Conservation (phyloP, 2,888 invertebrate genomes). For the Chrysotoxum bicinctum region DNA sequence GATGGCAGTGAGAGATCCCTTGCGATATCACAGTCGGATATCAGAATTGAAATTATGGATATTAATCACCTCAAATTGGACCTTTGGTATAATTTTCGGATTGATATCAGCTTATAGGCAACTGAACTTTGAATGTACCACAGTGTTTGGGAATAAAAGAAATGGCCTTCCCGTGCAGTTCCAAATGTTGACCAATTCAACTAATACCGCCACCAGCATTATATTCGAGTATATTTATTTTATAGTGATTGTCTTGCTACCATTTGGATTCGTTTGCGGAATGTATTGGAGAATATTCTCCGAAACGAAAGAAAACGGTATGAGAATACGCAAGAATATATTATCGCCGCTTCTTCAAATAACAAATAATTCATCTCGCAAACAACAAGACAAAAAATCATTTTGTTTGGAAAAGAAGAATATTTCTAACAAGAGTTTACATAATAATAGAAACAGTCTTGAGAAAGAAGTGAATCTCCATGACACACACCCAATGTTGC, state of each 20-base stretch:
- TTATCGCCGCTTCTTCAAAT: slow-evolving; percentile 81
- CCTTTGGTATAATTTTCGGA: slow-evolving; percentile 80
- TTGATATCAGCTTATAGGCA: slow-evolving; percentile 80
- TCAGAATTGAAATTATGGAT: slow-evolving; percentile 81
- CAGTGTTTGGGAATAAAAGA: slow-evolving; percentile 76
- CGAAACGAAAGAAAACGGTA: slow-evolving; percentile 81
- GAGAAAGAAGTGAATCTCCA: slow-evolving; percentile 1
- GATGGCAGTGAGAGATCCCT: slow-evolving; percentile 84
- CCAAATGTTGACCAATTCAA: slow-evolving; percentile 56
- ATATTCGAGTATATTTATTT: slow-evolving; percentile 80
- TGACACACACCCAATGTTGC: neutral
- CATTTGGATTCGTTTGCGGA: slow-evolving; percentile 81
- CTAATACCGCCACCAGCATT: slow-evolving; percentile 77
- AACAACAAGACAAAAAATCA: slow-evolving; percentile 64
- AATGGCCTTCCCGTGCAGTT: slow-evolving; percentile 49
- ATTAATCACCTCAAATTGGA: slow-evolving; percentile 81
- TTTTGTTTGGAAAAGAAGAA: slow-evolving; percentile 77
- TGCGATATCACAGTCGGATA: slow-evolving; percentile 83
- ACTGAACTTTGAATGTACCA: slow-evolving; percentile 78
- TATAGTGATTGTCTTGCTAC: slow-evolving; percentile 80
- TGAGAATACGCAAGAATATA: slow-evolving; percentile 81
- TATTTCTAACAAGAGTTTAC: slow-evolving; percentile 78
- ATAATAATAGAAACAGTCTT: slow-evolving; percentile 64
- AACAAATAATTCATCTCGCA: slow-evolving; percentile 78
- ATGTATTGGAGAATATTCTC: slow-evolving; percentile 82